Evolutionary conservation across 2,797 vertebrate species (phyloP), one percentile per base, ranked within the genome.

Genomic region (Zonotrichia albicollis): DNA sequence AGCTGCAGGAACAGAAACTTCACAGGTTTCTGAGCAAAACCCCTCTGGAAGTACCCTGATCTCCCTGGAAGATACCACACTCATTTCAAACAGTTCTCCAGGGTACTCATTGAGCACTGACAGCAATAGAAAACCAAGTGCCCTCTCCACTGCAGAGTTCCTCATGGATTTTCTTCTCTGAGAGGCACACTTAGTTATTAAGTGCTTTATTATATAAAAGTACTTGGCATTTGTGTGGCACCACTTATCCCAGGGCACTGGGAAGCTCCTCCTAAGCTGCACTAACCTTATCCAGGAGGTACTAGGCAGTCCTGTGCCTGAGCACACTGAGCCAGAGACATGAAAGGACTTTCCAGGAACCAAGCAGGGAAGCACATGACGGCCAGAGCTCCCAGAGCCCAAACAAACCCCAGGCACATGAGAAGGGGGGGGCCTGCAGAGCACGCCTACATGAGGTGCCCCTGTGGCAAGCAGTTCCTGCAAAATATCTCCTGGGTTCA

Each of bases 41-140:
- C 93, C 88, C 90, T 89, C 68, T 81, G 79, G 89, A 93, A 93
- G 89, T 50, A 46, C 38, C 43, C 57, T 91, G 96, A 93, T 97
- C 94, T 97, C 95, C 96, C 95, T 95, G 89, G 95, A 86, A 97
- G 96, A 96, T 83, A 97, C 66, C 95, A 85, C 91, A 95, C 95
- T 97, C 95, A 96, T 88, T 92, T 87, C 79, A 70, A 77, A 73
- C 45, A 25, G 29, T 29, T 76, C 87, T 91, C 84, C 1, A 0
- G 67, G 75, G 87, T 57, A 46, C 86, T 96, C 82, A 40, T 38
- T 42, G 76, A 79, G 80, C 58, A 15, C 46, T 50, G 64, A 76
- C 6, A 75, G 80, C 87, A 76, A 84, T 22, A 78, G 38, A 82
- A 90, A 80, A 21, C 70, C 11, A 3, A 96, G 80, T 51, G 83